phyloP scores from a whole-genome alignment of 2,113 vertebrate genomes.

The Stegostoma tigrinum region DNA sequence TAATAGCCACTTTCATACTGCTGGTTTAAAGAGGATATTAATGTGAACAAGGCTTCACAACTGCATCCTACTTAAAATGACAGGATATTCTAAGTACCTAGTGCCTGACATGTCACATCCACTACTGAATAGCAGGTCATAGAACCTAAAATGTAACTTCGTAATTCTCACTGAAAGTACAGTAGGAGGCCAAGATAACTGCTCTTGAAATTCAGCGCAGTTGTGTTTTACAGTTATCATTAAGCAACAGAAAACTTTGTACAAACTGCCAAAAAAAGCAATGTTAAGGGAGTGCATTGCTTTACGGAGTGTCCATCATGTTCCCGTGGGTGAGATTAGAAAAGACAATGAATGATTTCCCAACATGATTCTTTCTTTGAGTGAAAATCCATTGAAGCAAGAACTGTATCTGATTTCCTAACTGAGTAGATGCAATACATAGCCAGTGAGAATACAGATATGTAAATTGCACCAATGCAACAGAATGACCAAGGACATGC shows the following conservation, averaged over 20 bases:
- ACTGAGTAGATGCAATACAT: not conserved
- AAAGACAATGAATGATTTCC: not conserved
- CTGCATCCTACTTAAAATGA: not conserved
- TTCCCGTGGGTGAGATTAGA: not conserved
- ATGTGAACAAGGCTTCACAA: not conserved
- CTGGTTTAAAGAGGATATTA: not conserved
- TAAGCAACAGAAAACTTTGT: not conserved
- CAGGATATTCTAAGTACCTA: not conserved
- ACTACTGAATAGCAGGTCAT: not conserved
- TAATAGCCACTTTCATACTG: not conserved
- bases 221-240: not conserved
- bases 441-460: not conserved
- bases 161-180: not conserved
- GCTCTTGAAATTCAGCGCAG: not conserved
- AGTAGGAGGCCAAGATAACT: not conserved
- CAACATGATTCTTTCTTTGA: not conserved
- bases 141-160: not conserved
- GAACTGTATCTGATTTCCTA: not conserved
- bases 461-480: not conserved
- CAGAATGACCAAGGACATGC: not conserved
- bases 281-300: not conserved
- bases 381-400: not conserved
- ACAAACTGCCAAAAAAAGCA: not conserved
- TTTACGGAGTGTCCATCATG: not conserved
- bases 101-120: not conserved